Evolutionary conservation across 1,140 invertebrate genomes (phyloP), one percentile per base, ranked within the genome.

Genomic region (Micrasema longulum): DNA sequence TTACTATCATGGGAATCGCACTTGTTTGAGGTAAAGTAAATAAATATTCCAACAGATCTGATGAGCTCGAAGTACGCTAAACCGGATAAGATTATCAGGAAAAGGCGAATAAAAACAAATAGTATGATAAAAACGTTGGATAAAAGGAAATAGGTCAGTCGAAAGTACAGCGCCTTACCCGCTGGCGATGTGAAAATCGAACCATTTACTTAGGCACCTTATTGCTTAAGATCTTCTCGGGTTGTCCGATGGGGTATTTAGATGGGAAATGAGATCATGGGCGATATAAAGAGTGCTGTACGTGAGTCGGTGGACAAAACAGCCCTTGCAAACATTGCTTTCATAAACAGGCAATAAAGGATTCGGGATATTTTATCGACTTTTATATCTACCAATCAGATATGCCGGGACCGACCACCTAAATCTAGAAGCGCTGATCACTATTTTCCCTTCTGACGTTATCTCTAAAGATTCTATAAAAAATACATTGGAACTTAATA

Each of bases 321-420:
- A 20, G 55, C 22, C 55, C 1, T 5, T n/a, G 22, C 55, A 38
- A 60, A 60, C 35, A 38, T 60, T 60, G 55, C 55, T 22, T 60
- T 10, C 55, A 41, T 60, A 60, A 60, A 60, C 55, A 60, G 55
- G 14, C 55, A 41, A 60, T 60, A 38, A 60, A 16, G 55, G 35
- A 41, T 41, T 60, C 41, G 31, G 20, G 14, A 18, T 31, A 60
- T 31, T 31, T 31, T 31, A 31, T 31, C 2, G 3, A 31, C 26
- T 31, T 31, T 31, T 31, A 2, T 31, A 31, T 7, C 26, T 31
- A 31, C 26, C 26, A 31, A 31, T 31, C 26, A 31, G 26, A 31
- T 31, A 31, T 31, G 3, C 2, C 2, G 26, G 7, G 26, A 31
- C 26, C 26, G 26, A 4, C 2, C 7, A 4, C 2, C 7, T 31